phyloP scores from a whole-genome alignment of 2,888 invertebrate species.

The Muschampia plurimacula region DNA sequence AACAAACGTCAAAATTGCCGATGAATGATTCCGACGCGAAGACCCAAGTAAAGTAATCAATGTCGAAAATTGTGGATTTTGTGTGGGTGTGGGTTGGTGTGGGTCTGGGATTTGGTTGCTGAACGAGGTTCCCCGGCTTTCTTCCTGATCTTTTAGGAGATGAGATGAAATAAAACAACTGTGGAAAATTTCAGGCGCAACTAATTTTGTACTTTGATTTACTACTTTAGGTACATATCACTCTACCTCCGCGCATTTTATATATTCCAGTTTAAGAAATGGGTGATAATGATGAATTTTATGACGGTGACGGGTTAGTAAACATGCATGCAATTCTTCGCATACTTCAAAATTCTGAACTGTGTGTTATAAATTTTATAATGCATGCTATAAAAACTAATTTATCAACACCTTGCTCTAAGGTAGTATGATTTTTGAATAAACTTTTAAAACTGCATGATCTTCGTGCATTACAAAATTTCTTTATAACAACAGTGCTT shows the following conservation, averaged over 20 bases:
- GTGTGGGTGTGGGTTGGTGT: background rate
- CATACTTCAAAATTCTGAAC: background rate
- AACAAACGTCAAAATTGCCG: too few species aligned
- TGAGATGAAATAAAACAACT: slow-evolving; percentile 28
- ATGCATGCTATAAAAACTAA: slow-evolving; percentile 13
- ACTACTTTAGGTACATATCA: slow-evolving; percentile 43
- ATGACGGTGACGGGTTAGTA: slow-evolving; percentile 83
- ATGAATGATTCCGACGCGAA: too few species aligned
- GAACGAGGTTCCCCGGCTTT: background rate
- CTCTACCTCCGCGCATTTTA: slow-evolving; percentile 16
- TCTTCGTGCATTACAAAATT: background rate
- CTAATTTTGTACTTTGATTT: slow-evolving; percentile 29
- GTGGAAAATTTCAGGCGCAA: background rate
- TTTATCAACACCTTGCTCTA: background rate
- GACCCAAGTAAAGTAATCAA: background rate
- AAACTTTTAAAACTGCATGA: background rate
- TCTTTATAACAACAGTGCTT: background rate
- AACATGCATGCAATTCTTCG: slow-evolving; percentile 47
- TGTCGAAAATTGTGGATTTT: background rate
- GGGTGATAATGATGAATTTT: slow-evolving; percentile 79
- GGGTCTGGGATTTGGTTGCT: background rate
- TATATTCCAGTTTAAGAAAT: slow-evolving; percentile 54
- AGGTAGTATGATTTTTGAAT: too few species aligned
- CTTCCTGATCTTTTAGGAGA: background rate
- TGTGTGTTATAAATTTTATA: slow-evolving; percentile 3